Evolutionary conservation across 1,140 invertebrate species (phyloP).

Genomic region (Apis laboriosa): DNA sequence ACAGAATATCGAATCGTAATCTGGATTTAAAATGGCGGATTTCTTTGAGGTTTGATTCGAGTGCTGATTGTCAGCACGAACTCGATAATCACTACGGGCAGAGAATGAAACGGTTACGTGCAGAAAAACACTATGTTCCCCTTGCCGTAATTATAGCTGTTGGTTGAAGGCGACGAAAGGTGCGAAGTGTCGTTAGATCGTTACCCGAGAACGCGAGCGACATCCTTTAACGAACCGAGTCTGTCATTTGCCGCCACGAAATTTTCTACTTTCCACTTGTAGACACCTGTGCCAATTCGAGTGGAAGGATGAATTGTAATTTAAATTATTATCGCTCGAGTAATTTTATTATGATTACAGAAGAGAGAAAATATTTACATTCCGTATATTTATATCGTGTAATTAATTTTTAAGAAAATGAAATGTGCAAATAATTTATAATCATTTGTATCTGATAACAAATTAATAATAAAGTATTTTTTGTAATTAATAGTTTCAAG

Average conservation of each 20-base stretch:
- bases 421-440: too few relatives aligned
- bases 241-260: conserved; percentile 31
- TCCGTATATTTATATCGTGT: too few relatives aligned
- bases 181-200: conserved; percentile 58
- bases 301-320: too few relatives aligned
- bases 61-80: conserved; percentile 55
- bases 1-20: conserved; percentile 1
- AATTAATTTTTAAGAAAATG: too few relatives aligned
- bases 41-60: conserved; percentile 44
- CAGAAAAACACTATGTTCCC: conserved; percentile 51
- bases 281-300: too few relatives aligned
- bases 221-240: conserved; percentile 23
- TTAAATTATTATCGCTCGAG: too few relatives aligned
- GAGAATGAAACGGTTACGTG: conserved; percentile 58
- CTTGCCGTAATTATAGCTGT: conserved; percentile 49
- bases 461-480: too few relatives aligned
- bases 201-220: conserved; percentile 20
- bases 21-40: conserved; percentile 5
- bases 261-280: background rate
- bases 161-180: conserved; percentile 51
- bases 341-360: too few relatives aligned
- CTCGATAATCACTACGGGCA: conserved; percentile 37
- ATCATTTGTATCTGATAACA: too few relatives aligned
- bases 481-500: too few relatives aligned
- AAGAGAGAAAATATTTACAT: too few relatives aligned